Base-by-base conservation (phyloP, 2,797 vertebrate species). In the Phataginus tetradactyla region DNA sequence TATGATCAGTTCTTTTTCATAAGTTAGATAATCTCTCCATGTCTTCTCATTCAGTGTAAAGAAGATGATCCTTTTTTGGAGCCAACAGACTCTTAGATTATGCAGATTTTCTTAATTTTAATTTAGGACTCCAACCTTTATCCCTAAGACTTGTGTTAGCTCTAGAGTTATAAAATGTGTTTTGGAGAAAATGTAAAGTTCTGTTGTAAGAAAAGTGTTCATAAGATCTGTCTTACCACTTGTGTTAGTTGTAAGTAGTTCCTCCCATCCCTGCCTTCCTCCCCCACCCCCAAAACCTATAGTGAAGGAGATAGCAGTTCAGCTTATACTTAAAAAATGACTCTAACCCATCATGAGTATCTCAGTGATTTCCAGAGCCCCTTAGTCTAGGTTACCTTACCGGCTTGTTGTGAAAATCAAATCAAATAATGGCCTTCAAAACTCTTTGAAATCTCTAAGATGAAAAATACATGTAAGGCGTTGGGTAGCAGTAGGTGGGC, bases 51-150 rank as follows among this genome's bases (percentile, higher is more conserved):
- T 75, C 74, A 27, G 4, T 0, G 17, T 68, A 68, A 64, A 89
- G 64, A 92, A 80, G 66, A 86, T 20, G 61, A 86, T 88, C 20
- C n/a, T 92, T 88, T 83, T 45, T 66, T 21, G 42, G 32, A 86
- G 61, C 49, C 15, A 71, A 37, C 8, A 59, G n/a, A 90, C 21
- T 51, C 75, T 79, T 78, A 21, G 68, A 89, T 39, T 66, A 29
- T 1, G 18, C 5, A 77, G 32, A 78, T 3, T 77, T n/a, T 21
- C 59, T 61, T 75, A 32, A 64, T 92, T 81, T 91, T 86, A 93
- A 90, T 79, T 91, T 91, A 88, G 53, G 72, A 49, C 57, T 61
- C 79, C 68, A 89, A 61, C 1, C 63, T 94, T 75, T 77, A 86
- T 83, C 9, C 55, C 59, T 25, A 61, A 81, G 90, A 78, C 79